Conservation (phyloP, 1,140 invertebrate genomes). For the Drosophila obscura region DNA sequence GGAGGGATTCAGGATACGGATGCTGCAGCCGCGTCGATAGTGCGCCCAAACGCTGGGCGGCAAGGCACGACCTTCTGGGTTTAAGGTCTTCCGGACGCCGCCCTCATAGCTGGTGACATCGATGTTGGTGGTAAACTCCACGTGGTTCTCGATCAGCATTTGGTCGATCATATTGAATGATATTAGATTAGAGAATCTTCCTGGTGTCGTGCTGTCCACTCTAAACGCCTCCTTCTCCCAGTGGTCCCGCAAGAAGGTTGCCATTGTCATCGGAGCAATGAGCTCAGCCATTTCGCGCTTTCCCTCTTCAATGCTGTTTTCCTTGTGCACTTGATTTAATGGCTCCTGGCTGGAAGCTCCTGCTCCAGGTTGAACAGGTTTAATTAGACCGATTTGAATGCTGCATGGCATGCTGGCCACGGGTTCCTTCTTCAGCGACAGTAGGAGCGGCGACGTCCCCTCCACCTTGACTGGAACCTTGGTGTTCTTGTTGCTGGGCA, state of each 20-base stretch:
- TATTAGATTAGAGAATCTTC: conserved; percentile 91
- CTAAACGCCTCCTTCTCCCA: conserved; percentile 94
- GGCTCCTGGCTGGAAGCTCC: neutral
- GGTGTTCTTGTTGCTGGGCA: no score
- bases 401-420: no score
- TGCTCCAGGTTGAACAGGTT: neutral
- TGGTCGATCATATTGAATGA: conserved; percentile 90
- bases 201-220: conserved; percentile 87
- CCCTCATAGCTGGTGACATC: conserved; percentile 95
- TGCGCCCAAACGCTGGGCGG: conserved; percentile 95
- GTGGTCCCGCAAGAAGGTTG: conserved; percentile 87
- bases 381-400: no score
- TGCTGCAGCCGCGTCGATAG: conserved; percentile 94
- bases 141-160: conserved; percentile 89
- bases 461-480: no score
- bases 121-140: conserved; percentile 94
- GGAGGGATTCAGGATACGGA: conserved; percentile 97
- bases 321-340: conserved; percentile 26
- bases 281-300: conserved; percentile 88
- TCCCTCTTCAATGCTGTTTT: conserved; percentile 86
- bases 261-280: conserved; percentile 87
- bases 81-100: conserved; percentile 92
- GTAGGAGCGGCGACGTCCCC: no score
- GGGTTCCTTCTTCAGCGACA: no score
- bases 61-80: conserved; percentile 90